These are phyloP conservation scores for Cryptoblepharus egeriae DNA, from an alignment of 2,797 vertebrate species.

Conservation along the genomic window DNA sequence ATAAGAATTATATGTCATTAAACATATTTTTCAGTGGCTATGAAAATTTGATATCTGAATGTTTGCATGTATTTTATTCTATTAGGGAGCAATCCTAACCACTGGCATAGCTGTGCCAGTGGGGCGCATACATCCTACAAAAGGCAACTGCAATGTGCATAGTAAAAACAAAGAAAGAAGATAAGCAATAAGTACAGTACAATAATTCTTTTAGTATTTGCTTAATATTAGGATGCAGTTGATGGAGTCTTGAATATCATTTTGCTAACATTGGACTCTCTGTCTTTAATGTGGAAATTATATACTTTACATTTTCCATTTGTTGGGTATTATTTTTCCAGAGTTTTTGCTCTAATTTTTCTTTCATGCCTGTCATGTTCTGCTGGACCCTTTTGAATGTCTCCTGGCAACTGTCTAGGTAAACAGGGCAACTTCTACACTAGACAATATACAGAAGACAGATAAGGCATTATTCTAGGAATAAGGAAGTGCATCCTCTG, in stretches of 20 bases:
- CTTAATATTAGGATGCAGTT: slow-evolving; percentile 27
- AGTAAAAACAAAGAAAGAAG: slow-evolving; percentile 46
- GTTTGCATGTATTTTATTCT: neutral
- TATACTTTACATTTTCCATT: slow-evolving; percentile 19
- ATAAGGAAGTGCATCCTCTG: neutral
- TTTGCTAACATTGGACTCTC: slow-evolving; percentile 14
- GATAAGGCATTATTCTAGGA: slow-evolving; percentile 16
- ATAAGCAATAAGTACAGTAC: slow-evolving; percentile 47
- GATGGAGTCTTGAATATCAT: slow-evolving; percentile 31
- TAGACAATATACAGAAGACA: neutral
- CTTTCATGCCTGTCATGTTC: neutral
- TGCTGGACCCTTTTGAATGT: neutral
- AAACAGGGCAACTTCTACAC: neutral
- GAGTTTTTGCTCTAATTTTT: neutral
- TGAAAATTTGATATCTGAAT: neutral
- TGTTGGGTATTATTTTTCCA: neutral
- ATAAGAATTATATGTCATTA: neutral
- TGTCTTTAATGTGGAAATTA: slow-evolving; percentile 29
- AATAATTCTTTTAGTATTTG: slow-evolving; percentile 35
- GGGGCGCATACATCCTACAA: slow-evolving; percentile 10
- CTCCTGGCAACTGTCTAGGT: neutral
- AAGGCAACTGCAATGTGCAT: slow-evolving; percentile 43
- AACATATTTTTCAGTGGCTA: neutral
- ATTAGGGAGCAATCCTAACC: neutral
- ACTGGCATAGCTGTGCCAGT: too few relatives aligned